Percentiles rank a stretch among this genome's conserved stretches.
phyloP scores from a whole-genome alignment of 2,797 vertebrate species.

The Rhinoraja longicauda region DNA sequence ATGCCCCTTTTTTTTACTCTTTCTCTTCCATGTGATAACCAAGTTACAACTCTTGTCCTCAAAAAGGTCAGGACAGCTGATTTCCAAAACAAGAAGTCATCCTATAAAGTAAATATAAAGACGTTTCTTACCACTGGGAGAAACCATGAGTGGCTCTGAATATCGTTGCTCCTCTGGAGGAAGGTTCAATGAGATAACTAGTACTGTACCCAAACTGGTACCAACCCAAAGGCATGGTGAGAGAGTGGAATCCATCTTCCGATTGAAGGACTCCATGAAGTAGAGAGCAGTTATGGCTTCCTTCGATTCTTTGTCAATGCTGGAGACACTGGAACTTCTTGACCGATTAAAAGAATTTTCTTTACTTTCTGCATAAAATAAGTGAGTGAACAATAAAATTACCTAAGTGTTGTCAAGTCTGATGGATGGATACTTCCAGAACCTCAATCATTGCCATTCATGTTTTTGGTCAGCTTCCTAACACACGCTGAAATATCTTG shows the following conservation, averaged over 20 bases:
- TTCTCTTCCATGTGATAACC: no score
- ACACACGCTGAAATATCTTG: background rate
- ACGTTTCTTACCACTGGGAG: conserved; percentile 75
- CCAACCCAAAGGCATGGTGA: conserved; percentile 91
- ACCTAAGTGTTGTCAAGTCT: background rate
- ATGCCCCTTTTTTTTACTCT: no score
- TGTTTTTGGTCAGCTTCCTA: background rate
- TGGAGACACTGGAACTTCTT: conserved; percentile 94
- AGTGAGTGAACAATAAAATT: conserved; percentile 12
- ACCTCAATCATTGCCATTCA: background rate
- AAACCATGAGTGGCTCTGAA: conserved; percentile 76
- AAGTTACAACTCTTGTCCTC: no score
- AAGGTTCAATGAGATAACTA: conserved; percentile 81
- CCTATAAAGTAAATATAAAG: conserved; percentile 24
- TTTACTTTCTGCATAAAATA: conserved; percentile 69
- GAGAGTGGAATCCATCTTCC: conserved; percentile 70
- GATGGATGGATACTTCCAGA: background rate
- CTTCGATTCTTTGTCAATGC: conserved; percentile 91
- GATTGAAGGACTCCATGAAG: conserved; percentile 84
- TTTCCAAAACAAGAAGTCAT: background rate
- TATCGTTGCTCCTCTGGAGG: conserved; percentile 77
- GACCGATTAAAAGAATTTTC: conserved; percentile 95
- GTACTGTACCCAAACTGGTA: conserved; percentile 84
- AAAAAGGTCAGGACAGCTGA: background rate
- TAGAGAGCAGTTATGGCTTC: conserved; percentile 86